Evolutionary conservation across 2,113 vertebrate genomes (phyloP), one percentile per base, ranked within the genome.

Genomic region (Trinectes maculatus): DNA sequence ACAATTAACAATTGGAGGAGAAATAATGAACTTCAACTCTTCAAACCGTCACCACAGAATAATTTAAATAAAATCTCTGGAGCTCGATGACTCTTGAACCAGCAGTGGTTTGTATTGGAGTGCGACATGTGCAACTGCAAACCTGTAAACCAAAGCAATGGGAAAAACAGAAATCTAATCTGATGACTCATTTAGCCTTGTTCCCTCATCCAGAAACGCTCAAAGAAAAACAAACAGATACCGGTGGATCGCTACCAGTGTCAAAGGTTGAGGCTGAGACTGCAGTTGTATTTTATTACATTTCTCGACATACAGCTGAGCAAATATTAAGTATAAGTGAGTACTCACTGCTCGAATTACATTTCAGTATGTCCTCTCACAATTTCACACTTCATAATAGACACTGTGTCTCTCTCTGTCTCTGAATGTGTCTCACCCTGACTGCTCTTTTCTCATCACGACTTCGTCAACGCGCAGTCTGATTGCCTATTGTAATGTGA

Each of bases 121-220:
- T 68, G 58, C 62, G 79, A 73, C 54, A 54, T 48, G 49, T 42
- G 28, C 33, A 16, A 58, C 65, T 78, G 76, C 61, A 60, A 64
- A 66, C 65, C 69, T 71, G 68, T 60, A 61, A 57, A 48, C 66
- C 74, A 62, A 66, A 74, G 61, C 47, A 28, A 67, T 9, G 34
- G 25, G 3, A 26, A 37, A 42, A 47, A 51, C 4, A 10, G 0
- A 3, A 71, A 47, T 68, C 13, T 29, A 21, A 34, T 31, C 22
- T 61, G 57, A 43, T 58, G 79, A 85, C 56, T 68, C 74, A 82
- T 18, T 54, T 29, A 40, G 53, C 47, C 57, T 57, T 28, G 61
- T 57, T 60, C 39, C n/a, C 25, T 62, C 49, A 60, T 43, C 62
- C 29, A 33, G 28, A 25, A 57, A 68, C 13, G 19, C 54, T 48